Conservation (phyloP, 2,113 vertebrate species). For the Equus przewalskii region DNA sequence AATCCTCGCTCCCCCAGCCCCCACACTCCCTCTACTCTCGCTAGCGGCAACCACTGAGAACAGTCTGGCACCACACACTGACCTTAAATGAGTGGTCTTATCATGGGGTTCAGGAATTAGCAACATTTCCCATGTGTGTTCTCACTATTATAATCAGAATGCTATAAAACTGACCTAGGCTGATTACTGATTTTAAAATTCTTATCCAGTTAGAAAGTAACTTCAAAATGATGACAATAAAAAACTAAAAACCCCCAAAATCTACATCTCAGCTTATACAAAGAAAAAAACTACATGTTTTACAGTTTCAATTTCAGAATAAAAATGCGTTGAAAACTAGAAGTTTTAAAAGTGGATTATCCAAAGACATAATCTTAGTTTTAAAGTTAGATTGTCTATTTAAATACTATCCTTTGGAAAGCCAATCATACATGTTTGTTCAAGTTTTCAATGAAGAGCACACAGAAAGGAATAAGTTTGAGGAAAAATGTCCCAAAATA, state of each 20-base stretch:
- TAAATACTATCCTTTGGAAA: slow-evolving; percentile 40
- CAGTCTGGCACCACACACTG: background rate
- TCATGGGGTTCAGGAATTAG: background rate
- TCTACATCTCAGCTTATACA: background rate
- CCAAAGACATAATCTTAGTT: slow-evolving; percentile 45
- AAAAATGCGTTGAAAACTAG: slow-evolving; percentile 18
- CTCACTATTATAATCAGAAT: background rate
- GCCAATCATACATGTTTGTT: background rate
- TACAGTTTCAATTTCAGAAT: slow-evolving; percentile 42
- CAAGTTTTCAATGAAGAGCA: slow-evolving; percentile 18
- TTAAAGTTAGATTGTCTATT: background rate
- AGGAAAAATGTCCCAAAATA: background rate
- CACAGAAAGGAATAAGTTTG: background rate
- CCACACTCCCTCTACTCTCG: background rate
- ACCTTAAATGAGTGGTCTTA: background rate
- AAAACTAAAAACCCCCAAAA: background rate
- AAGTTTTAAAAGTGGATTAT: slow-evolving; percentile 22
- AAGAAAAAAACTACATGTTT: background rate
- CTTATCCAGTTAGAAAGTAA: slow-evolving; percentile 46
- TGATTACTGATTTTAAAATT: slow-evolving; percentile 24
- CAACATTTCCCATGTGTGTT: background rate
- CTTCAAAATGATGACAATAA: slow-evolving; percentile 18
- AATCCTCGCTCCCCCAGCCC: background rate
- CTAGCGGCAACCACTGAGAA: background rate
- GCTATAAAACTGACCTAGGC: background rate